A percentile compares a stretch with the other conserved stretches of the same genome.
Conservation (phyloP, 2,113 vertebrate genomes). For the Gopherus evgoodei region DNA sequence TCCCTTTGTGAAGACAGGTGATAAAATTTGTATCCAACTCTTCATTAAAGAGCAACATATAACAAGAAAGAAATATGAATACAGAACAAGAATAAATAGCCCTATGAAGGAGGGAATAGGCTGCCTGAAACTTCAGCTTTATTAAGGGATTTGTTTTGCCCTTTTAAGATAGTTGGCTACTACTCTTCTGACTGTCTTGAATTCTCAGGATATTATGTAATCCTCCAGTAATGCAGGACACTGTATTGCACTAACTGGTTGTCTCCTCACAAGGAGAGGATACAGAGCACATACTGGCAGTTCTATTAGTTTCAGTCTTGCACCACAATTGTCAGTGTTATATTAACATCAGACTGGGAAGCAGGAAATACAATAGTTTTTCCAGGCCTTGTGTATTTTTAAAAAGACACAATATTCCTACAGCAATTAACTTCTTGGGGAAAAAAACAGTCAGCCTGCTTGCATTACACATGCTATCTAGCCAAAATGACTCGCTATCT, state of each 20-base stretch:
- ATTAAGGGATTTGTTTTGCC: not conserved
- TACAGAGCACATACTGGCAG: not conserved
- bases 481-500: not conserved
- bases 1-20: not conserved
- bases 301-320: not conserved
- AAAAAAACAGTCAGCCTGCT: not conserved
- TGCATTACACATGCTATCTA: not conserved
- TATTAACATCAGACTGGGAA: not conserved
- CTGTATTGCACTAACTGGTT: not conserved
- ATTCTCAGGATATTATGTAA: not conserved
- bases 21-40: too few relatives aligned
- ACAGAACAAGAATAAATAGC: not conserved
- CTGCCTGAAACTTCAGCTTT: not conserved
- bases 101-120: not conserved
- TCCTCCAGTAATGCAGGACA: not conserved
- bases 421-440: not conserved
- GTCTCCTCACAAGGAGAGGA: not conserved
- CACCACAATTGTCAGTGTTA: not conserved
- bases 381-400: accelerated
- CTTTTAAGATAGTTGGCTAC: not conserved
- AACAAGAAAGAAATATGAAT: not conserved
- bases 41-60: not conserved
- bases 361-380: not conserved
- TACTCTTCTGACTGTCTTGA: not conserved
- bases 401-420: not conserved